Conservation (phyloP, 2,797 vertebrate genomes). For the Gambelia wislizenii region DNA sequence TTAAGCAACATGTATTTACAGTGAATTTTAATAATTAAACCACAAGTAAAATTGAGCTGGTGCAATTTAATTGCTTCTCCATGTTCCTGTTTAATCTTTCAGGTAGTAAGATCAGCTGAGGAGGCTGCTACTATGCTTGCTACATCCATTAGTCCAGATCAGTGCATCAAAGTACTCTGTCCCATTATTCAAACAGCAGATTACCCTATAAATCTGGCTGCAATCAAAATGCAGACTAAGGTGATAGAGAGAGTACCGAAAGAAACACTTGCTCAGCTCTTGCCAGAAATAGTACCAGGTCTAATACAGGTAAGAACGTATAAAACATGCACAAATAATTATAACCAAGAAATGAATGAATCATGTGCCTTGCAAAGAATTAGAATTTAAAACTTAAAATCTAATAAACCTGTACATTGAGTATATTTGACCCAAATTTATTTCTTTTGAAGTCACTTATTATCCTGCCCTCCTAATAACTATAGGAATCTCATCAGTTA, state of each 20-base stretch:
- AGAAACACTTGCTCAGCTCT: constrained; percentile 87
- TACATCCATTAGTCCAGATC: constrained; percentile 93
- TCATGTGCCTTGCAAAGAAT: not conserved
- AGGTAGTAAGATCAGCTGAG: constrained; percentile 96
- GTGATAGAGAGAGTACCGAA: constrained; percentile 92
- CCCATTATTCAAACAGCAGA: constrained; percentile 98
- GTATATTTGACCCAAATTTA: constrained; percentile 34
- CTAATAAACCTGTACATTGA: not conserved
- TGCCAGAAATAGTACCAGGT: constrained; percentile 95
- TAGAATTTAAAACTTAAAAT: not conserved
- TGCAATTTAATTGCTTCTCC: not conserved
- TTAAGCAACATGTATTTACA: not conserved
- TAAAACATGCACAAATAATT: not conserved
- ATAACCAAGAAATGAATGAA: not conserved
- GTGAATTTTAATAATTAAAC: not conserved
- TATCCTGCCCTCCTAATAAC: not conserved
- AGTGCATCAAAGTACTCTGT: constrained; percentile 97
- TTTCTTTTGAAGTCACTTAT: not conserved
- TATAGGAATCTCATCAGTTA: not conserved
- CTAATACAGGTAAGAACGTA: constrained; percentile 90
- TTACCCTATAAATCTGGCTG: constrained; percentile 96
- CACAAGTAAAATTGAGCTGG: not conserved
- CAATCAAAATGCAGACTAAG: constrained; percentile 98
- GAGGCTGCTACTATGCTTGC: constrained; percentile 94
- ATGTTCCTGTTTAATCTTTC: constrained; percentile 33